phyloP scores from a whole-genome alignment of 2,888 invertebrate genomes.

The Coecobrya sp. region DNA sequence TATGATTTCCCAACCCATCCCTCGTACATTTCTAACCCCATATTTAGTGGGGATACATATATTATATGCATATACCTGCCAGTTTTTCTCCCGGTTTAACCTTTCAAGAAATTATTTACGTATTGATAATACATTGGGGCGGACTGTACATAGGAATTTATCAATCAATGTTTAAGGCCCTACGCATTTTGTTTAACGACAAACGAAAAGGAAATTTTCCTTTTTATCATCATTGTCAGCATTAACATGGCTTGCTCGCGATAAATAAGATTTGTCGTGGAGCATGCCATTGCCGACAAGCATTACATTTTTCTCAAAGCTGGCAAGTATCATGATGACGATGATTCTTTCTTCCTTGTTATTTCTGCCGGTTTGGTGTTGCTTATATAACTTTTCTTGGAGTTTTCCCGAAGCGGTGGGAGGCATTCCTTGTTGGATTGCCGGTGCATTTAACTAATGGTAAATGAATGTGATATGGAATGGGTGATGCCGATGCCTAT shows the following conservation, averaged over 20 bases:
- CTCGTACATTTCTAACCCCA: neutral
- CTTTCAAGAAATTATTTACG: neutral
- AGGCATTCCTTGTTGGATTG: constrained; percentile 48
- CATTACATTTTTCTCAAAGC: constrained; percentile 4
- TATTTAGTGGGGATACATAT: neutral
- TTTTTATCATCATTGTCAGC: neutral
- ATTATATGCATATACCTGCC: neutral
- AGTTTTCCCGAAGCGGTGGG: constrained; percentile 38
- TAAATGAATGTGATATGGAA: constrained; percentile 38
- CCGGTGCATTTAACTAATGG: constrained; percentile 22
- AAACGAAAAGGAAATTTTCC: neutral
- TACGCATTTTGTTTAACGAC: constrained; percentile 34
- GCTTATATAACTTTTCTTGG: neutral
- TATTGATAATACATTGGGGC: neutral
- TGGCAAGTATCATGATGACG: neutral
- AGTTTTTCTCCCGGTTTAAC: neutral
- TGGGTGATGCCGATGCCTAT: constrained; percentile 33
- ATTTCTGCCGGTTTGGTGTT: neutral
- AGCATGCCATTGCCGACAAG: neutral
- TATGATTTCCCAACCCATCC: neutral
- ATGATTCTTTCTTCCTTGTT: neutral
- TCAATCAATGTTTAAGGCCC: neutral
- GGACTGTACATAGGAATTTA: neutral
- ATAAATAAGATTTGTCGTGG: constrained; percentile 36
- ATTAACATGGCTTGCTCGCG: constrained; percentile 2